A percentile compares a stretch with the other conserved stretches of the same genome.
Conservation (phyloP, 2,888 invertebrate species). For the Listrodromus nycthemerus region DNA sequence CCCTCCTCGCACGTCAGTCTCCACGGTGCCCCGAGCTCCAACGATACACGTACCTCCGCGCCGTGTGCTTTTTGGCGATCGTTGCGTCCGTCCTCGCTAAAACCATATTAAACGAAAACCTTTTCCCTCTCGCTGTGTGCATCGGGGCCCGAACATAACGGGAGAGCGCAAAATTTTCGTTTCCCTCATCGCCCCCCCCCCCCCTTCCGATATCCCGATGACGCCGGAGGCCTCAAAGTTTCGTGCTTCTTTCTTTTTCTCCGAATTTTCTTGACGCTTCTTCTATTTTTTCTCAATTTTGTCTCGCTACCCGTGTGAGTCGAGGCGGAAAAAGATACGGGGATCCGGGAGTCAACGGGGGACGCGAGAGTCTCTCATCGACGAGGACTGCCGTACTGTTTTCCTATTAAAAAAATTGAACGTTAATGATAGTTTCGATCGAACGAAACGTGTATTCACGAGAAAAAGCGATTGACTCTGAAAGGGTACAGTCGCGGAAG, state of each 20-base stretch:
- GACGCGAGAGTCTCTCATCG: too few relatives aligned
- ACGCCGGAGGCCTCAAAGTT: slow-evolving; percentile 63
- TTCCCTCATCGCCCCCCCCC: slow-evolving; percentile 65
- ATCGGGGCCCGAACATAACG: slow-evolving; percentile 8
- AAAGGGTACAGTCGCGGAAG: too few relatives aligned
- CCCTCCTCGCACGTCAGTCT: slow-evolving; percentile 60
- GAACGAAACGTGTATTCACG: too few relatives aligned
- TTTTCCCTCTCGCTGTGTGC: slow-evolving; percentile 36
- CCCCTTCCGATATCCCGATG: slow-evolving; percentile 61
- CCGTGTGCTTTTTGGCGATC: slow-evolving; percentile 44
- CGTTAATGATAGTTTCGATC: too few relatives aligned
- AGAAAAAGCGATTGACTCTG: too few relatives aligned
- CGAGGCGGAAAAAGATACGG: background rate
- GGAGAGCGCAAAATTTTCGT: slow-evolving; percentile 46
- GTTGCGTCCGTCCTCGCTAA: slow-evolving; percentile 71
- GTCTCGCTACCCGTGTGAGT: background rate
- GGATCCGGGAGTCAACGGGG: background rate
- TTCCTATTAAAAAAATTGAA: too few relatives aligned
- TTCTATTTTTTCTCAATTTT: slow-evolving; percentile 41
- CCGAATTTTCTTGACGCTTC: slow-evolving; percentile 30
- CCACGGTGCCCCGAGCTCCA: slow-evolving; percentile 53
- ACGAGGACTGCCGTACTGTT: too few relatives aligned
- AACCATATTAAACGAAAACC: slow-evolving; percentile 52
- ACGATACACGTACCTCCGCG: too few relatives aligned
- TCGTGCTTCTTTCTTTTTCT: background rate